Base-by-base conservation (phyloP, 2,888 invertebrate genomes). In the Phorcus lineatus region DNA sequence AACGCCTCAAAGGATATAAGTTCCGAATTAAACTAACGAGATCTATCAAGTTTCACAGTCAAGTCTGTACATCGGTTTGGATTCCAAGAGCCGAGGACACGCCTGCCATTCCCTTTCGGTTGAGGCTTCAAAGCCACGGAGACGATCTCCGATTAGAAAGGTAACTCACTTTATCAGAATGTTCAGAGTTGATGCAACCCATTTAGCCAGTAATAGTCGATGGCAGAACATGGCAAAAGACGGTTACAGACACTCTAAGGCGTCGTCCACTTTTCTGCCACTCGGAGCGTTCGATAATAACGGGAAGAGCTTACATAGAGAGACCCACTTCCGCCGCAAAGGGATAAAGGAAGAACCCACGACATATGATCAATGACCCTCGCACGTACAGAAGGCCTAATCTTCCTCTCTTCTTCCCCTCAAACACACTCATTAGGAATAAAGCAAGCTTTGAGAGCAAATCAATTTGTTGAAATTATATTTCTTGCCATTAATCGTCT, bases 381-480 rank as follows among this genome's bases (percentile, higher is more conserved):
- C 19, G 40, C 70, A 40, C 70, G 70, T 70, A 36, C 28, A 36
- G 70, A 31, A 19, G 40, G 70, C 36, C 36, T 31, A 70, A 19
- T 36, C 70, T 70, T 31, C 70, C 70, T 13, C 31, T 70, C 11
- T 36, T 19, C 36, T 19, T n/a, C n/a, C 19, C 17, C 70, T 70
- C 70, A 40, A 70, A 70, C 70, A 70, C 36, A 31, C 70, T 70
- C 70, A 70, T 70, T 70, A 70, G 31, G 70, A 70, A 70, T 70
- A 70, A 70, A 70, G 70, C 70, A 36, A 70, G 70, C 70, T 70
- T 70, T 70, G 70, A 70, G 70, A 70, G 70, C 40, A 70, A 70
- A 70, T 70, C 70, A 70, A 70, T 70, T 70, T 70, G 70, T 70
- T 70, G 70, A 70, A 70, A 70, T 70, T 70, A 36, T 70, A 70